Conservation (phyloP, 2,888 invertebrate species). For the Hipparchia semele region DNA sequence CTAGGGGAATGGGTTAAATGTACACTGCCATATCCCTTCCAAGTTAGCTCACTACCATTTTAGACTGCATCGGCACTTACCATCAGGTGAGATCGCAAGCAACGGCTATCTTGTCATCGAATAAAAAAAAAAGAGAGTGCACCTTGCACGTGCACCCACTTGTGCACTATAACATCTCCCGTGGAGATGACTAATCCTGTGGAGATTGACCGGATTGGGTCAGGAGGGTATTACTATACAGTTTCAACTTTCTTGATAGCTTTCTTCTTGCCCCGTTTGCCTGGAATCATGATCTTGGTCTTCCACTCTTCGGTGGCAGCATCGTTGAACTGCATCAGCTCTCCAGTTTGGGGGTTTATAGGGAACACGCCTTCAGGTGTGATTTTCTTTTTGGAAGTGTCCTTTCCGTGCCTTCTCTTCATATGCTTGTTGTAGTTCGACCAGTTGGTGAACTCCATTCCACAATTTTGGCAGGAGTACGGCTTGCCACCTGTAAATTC, state of each 20-base stretch:
- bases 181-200: no score
- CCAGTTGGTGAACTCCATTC: constrained; percentile 90
- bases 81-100: no score
- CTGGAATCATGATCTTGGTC: constrained; percentile 71
- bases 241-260: constrained; percentile 58
- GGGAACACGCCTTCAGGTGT: constrained; percentile 80
- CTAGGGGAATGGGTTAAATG: no score
- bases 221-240: constrained; percentile 18
- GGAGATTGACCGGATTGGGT: no score
- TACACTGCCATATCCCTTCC: no score
- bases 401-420: constrained; percentile 87
- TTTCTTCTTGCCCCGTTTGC: constrained; percentile 69
- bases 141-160: no score
- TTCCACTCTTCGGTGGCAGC: constrained; percentile 74
- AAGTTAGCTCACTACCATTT: no score
- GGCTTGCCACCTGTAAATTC: constrained; percentile 82
- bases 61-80: no score
- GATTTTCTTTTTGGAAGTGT: constrained; percentile 78
- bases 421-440: constrained; percentile 93
- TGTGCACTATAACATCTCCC: no score
- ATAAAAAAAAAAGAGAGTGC: no score
- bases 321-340: constrained; percentile 52
- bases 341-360: constrained; percentile 71
- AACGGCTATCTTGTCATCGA: no score
- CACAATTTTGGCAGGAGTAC: constrained; percentile 88